Percentiles rank a stretch among this genome's conserved stretches.
These are phyloP conservation scores for Salvelinus namaycush DNA, from an alignment of 2,113 vertebrate species.

Conservation along the genomic window DNA sequence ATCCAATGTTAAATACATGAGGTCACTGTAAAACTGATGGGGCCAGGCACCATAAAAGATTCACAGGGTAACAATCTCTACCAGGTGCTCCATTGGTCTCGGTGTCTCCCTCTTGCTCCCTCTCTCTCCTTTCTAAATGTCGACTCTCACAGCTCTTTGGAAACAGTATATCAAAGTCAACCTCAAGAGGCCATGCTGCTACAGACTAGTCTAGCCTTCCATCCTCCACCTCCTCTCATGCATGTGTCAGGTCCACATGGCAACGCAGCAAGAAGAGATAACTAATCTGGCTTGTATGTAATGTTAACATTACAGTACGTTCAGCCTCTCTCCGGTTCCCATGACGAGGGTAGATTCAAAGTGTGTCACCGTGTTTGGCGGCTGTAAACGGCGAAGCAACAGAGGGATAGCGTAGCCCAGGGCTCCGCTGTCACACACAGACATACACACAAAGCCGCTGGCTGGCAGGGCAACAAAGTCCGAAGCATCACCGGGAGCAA, in stretches of 20 bases:
- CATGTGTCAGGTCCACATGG: constrained; percentile 23
- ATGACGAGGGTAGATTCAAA: constrained; percentile 28
- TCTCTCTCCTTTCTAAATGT: no score
- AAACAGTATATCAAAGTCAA: no score
- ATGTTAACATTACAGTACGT: not conserved
- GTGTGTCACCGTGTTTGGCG: constrained; percentile 29
- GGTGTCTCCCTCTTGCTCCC: no score
- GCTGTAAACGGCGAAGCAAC: not conserved
- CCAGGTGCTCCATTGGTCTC: not conserved
- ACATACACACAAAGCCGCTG: constrained; percentile 17
- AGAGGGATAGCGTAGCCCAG: constrained; percentile 10
- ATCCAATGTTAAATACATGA: not conserved
- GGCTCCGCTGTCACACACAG: not conserved
- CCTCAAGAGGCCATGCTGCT: no score
- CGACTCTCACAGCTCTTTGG: no score
- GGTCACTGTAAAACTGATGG: not conserved
- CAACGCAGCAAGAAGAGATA: constrained; percentile 27
- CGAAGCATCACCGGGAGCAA: constrained; percentile 48
- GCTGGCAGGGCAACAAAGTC: constrained; percentile 40
- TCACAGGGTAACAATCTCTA: not conserved
- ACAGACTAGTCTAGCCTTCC: no score
- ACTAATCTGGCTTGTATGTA: constrained; percentile 35
- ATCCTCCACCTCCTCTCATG: not conserved
- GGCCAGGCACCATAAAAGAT: not conserved
- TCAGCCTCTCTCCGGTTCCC: constrained; percentile 9